phyloP scores from a whole-genome alignment of 2,797 vertebrate genomes.

The Sciurus vulgaris region DNA sequence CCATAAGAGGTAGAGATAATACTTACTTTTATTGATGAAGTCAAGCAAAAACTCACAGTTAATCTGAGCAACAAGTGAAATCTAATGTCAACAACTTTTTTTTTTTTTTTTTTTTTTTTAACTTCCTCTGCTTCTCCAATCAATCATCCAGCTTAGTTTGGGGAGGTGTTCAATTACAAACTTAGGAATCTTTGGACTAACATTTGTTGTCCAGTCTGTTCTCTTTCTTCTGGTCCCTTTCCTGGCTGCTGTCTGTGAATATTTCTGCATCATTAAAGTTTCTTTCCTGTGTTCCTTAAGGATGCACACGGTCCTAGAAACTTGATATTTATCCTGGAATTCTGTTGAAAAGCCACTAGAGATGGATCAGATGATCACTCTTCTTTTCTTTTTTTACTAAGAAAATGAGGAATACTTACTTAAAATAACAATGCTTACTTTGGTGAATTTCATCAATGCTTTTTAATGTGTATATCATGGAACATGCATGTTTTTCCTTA shows the following conservation, averaged over 20 bases:
- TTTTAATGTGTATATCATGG: neutral
- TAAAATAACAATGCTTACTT: conserved; percentile 49
- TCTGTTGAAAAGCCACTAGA: neutral
- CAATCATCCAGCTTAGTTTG: neutral
- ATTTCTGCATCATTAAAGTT: neutral
- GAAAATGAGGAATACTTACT: neutral
- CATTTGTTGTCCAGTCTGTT: neutral
- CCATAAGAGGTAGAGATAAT: neutral
- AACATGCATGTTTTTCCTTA: neutral
- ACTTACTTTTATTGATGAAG: neutral
- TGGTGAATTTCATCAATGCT: conserved; percentile 27
- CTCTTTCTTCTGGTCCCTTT: neutral
- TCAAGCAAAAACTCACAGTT: neutral
- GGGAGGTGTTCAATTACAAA: neutral
- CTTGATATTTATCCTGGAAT: neutral
- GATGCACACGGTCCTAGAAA: conserved; percentile 10
- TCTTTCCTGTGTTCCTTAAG: neutral
- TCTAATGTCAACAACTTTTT: neutral
- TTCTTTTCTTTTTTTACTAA: neutral
- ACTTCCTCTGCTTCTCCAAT: neutral
- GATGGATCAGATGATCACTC: neutral
- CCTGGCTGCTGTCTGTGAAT: neutral
- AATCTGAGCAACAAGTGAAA: neutral
- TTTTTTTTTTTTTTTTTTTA: neutral
- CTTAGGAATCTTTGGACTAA: neutral